Evolutionary conservation across 2,888 invertebrate species (phyloP), one percentile per base, ranked within the genome.

Genomic region (Carabus problematicus): DNA sequence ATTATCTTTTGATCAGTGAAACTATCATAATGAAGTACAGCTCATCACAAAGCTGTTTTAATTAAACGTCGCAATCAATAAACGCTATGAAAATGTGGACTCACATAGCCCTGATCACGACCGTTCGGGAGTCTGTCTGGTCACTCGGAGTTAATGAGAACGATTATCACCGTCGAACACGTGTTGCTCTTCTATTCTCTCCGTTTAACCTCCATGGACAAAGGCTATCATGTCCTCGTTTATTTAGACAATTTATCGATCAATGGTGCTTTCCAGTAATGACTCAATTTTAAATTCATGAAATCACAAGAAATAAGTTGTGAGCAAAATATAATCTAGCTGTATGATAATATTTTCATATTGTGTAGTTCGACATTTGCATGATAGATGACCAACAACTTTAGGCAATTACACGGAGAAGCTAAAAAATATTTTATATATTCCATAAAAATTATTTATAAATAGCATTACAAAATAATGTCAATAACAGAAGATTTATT

Each of bases 131-230:
- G 19, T 1, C 8, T 45, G 45, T 45, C 14, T 12, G 45, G 45
- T 45, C 29, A 7, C 14, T 8, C 39, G 18, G 52, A 54, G 54
- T 41, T 63, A 63, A 63, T 63, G 40, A 63, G 54, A 54, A 54
- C 54, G 63, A 63, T 63, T 63, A 63, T 40, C 63, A 54, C 54
- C 12, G 39, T 18, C 1, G 41, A 63, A 54, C 54, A 63, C 63
- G 63, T 63, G 62, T 62, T 62, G 62, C 62, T 49, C n/a, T 12
- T 12, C 14, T 56, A 6, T 56, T 56, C 40, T 62, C 39, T 49
- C 49, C 3, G 19, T 62, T 49, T n/a, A 8, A 19, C 45, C 19
- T 6, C 8, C 19, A 14, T 16, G 18, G 9, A 52, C 52, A 16
- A 52, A 3, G 14, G 18, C 4, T 52, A 9, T 12, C 16, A 4